Conservation (phyloP, 1,140 invertebrate species). For the Sitobion miscanthi region DNA sequence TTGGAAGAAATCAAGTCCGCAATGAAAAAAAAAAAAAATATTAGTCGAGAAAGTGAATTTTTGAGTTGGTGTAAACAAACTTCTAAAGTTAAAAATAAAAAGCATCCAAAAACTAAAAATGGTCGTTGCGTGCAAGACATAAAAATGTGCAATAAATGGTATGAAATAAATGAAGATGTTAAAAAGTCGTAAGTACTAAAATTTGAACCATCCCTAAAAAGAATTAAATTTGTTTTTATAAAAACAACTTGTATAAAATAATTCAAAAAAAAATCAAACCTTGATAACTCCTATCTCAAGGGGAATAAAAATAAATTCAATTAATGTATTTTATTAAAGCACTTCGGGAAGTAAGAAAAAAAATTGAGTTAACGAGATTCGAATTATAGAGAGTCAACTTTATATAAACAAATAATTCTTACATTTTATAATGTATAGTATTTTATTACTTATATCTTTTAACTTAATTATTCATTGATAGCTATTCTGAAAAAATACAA, state of each 20-base stretch:
- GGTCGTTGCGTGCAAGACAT: constrained; percentile 64
- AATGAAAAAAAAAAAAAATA: not conserved
- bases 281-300: no score
- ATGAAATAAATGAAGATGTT: constrained; percentile 67
- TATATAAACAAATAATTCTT: not conserved
- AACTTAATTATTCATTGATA: constrained; percentile 14
- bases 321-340: no score
- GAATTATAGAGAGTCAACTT: no score
- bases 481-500: not conserved
- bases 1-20: constrained; percentile 69
- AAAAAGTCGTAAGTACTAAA: constrained; percentile 63
- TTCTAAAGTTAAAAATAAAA: constrained; percentile 59
- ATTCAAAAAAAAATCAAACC: no score
- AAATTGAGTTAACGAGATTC: no score
- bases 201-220: not conserved
- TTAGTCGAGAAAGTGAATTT: constrained; percentile 58
- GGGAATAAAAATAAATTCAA: no score
- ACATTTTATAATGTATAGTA: not conserved
- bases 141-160: constrained; percentile 72
- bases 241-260: not conserved
- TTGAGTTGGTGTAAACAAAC: constrained; percentile 58
- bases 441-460: not conserved
- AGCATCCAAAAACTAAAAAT: constrained; percentile 60
- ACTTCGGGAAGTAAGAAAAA: no score
- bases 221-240: not conserved